Base-by-base conservation (phyloP, 2,797 vertebrate genomes). In the Sebastes oblongus region DNA sequence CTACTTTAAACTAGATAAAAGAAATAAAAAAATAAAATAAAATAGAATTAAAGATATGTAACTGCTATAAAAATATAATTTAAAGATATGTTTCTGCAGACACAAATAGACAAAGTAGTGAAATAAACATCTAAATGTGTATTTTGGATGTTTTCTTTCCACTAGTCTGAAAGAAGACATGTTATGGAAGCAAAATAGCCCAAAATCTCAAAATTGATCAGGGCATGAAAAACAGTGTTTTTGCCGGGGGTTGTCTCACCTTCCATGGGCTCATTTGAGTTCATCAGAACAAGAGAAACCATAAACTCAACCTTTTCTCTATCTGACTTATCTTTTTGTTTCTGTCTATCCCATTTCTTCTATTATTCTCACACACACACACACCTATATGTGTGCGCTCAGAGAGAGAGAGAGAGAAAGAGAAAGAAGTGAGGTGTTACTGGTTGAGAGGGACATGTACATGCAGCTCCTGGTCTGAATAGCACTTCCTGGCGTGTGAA, bases 401-500 rank as follows among this genome's bases (percentile, higher is more conserved):
- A 16, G 80, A 72, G 75, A 75, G 74, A 16, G 80, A 72, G 75
- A 75, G 74, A 86, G 74, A 86, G 82, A 82, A 77, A 79, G 73
- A 86, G 77, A 87, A 81, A 81, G 75, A 85, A 90, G 80, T 67
- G 79, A 87, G 84, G 91, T 85, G 84, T 83, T 89, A 68, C 86
- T 84, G 68, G 91, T 86, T 75, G 76, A 83, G 86, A 83, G 75
- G 84, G 85, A 90, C 94, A 85, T 91, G 94, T 95, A 92, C 93
- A 91, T 94, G 71, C 94, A 96, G 88, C 95, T 94, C 93, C 93
- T 93, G 86, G 85, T 83, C 76, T 94, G 90, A 95, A 91, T 93
- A 89, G 89, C 88, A 93, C 94, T 96, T 95, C 93, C 94, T 95
- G 94, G 86, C 91, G 72, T 86, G 92, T 94, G 95, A 96, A 94